A percentile compares a stretch with the other conserved stretches of the same genome.
phyloP scores from a whole-genome alignment of 2,888 invertebrate species.

The Caenorhabditis sp. region DNA sequence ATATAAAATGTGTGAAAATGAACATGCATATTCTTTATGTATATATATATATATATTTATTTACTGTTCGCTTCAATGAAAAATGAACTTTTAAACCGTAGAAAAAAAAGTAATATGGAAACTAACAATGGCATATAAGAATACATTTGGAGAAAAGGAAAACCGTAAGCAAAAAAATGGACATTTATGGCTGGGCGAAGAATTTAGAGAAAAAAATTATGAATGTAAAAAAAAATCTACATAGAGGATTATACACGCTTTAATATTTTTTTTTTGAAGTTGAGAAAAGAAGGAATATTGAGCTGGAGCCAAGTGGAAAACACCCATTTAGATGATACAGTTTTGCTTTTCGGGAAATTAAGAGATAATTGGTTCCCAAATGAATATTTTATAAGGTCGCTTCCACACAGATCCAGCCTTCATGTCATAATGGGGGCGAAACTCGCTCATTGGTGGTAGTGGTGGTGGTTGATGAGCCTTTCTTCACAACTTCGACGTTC shows the following conservation, averaged over 20 bases:
- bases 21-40: background rate
- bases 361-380: background rate
- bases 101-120: background rate
- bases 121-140: no score
- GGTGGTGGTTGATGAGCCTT: background rate
- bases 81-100: background rate
- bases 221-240: background rate
- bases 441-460: conserved; percentile 7
- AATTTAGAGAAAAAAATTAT: conserved; percentile 5
- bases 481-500: conserved; percentile 25
- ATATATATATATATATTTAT: no score
- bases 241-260: no score
- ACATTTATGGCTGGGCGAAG: background rate
- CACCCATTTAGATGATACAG: conserved; percentile 28
- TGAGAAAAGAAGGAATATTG: background rate
- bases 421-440: conserved; percentile 39
- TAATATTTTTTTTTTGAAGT: no score
- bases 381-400: conserved; percentile 27
- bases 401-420: conserved; percentile 40
- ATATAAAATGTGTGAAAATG: no score
- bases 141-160: no score
- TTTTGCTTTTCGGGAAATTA: background rate
- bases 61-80: background rate
- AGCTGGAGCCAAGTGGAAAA: conserved; percentile 31
- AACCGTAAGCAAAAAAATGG: no score